A percentile compares a stretch with the other conserved stretches of the same genome.
Evolutionary conservation across 2,113 vertebrate species (phyloP).

Genomic region (Brevimyrus niger): DNA sequence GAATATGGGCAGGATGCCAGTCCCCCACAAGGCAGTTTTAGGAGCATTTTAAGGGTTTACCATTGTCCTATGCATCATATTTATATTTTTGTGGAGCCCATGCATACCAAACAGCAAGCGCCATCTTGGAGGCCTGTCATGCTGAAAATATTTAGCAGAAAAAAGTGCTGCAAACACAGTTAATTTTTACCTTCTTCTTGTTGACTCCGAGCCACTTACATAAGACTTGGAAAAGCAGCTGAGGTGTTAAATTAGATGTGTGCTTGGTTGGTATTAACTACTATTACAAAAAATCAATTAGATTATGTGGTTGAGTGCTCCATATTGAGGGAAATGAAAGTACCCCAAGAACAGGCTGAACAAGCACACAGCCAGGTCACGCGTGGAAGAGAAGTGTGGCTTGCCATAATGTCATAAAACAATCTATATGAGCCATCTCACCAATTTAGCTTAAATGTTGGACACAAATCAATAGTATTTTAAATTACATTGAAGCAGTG

Average conservation of each 20-base stretch:
- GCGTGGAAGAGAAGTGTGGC: neutral
- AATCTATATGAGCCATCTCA: neutral
- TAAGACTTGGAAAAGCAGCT: neutral
- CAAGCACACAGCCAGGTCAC: neutral
- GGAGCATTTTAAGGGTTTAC: neutral
- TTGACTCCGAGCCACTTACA: neutral
- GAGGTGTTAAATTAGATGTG: slow-evolving; percentile 1
- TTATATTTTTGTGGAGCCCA: neutral
- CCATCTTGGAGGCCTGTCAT: neutral
- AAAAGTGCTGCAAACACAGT: neutral
- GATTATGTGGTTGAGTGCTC: neutral
- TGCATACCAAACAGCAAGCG: neutral
- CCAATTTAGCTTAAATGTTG: neutral
- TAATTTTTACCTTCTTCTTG: neutral
- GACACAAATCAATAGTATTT: neutral
- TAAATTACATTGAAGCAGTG: neutral
- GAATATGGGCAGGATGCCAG: neutral
- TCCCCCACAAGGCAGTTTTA: neutral
- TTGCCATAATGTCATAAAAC: neutral
- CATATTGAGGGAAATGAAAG: neutral
- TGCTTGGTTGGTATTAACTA: neutral
- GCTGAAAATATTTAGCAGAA: neutral
- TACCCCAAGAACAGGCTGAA: neutral
- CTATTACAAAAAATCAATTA: neutral
- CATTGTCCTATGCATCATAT: neutral